A percentile compares a stretch with the other conserved stretches of the same genome.
Conservation (phyloP, 1,140 invertebrate genomes). For the Bombus confusus region DNA sequence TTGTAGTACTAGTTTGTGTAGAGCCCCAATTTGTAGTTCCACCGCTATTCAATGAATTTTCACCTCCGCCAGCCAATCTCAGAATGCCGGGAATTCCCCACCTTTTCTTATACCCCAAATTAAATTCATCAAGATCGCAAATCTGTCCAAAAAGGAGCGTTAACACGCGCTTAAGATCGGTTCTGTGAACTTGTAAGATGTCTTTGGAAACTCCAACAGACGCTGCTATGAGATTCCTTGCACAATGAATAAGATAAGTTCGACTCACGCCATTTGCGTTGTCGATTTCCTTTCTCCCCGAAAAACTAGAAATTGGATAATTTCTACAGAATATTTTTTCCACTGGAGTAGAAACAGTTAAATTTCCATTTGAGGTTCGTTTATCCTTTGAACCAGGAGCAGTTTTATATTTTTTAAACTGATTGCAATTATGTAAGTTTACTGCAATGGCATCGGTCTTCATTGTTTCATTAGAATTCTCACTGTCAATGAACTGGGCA, state of each 20-base stretch:
- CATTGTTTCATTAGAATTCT: neutral
- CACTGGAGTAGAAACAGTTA: neutral
- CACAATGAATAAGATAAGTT: conserved; percentile 13
- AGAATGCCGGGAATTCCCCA: conserved; percentile 85
- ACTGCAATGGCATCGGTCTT: neutral
- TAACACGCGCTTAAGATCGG: conserved; percentile 30
- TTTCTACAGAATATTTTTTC: neutral
- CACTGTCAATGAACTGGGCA: conserved; percentile 29
- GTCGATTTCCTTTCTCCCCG: neutral
- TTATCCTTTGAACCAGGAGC: neutral
- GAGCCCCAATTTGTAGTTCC: conserved; percentile 88
- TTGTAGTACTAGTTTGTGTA: conserved; percentile 85
- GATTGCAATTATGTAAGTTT: neutral
- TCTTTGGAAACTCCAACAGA: conserved; percentile 15
- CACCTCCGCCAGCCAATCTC: conserved; percentile 88
- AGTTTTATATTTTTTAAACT: neutral
- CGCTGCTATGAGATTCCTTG: conserved; percentile 41
- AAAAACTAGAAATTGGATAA: neutral
- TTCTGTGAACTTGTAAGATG: conserved; percentile 4
- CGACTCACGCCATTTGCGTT: neutral
- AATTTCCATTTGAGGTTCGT: neutral
- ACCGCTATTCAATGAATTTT: conserved; percentile 89
- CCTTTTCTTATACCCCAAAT: conserved; percentile 74
- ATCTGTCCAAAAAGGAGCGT: conserved; percentile 24
- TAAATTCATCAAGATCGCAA: conserved; percentile 59